Base-by-base conservation (phyloP, 2,113 vertebrate genomes). In the Proterorhinus semilunaris region DNA sequence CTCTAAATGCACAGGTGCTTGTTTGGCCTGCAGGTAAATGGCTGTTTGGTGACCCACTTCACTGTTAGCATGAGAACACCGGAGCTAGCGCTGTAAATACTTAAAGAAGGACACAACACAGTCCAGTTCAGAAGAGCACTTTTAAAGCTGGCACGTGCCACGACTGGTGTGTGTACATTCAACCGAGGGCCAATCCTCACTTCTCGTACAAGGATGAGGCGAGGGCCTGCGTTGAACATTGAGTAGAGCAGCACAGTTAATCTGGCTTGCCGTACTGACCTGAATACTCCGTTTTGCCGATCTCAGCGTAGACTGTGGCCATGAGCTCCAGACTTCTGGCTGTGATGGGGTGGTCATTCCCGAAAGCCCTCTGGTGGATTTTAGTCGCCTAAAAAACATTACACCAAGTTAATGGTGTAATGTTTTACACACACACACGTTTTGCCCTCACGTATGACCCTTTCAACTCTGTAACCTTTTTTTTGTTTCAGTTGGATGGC, bases 321-420 rank as follows among this genome's bases (percentile, higher is more conserved):
- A 92, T 87, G 7, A 93, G 86, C 91, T 94, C 91, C 90, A 92
- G 91, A 81, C 91, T 94, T 81, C 88, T 88, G 87, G 85, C 80
- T 83, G 87, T 91, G 44, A 92, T 83, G 54, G 89, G 91, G 73
- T 91, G 92, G 82, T 94, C 91, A 0, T 68, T 91, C 36, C 83
- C 93, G 83, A 94, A 92, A 74, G 91, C 79, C 85, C 89, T 90
- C 85, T 93, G 92, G 79, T 92, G 92, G 75, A 93, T 92, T 89
- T 94, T 93, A 83, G 93, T 90, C 67, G 91, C 92, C 93, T 94
- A 80, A 87, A 66, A 45, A 69, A 5, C 49, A 36, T 36, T 36
- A 36, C 27, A 36, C 27, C 27, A 36, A 36, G 27, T 36, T n/a
- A n/a, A n/a, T n/a, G n/a, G n/a, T n/a, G n/a, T n/a, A n/a, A n/a